phyloP scores from a whole-genome alignment of 2,797 vertebrate genomes.

The Ctenosaura bakeri region DNA sequence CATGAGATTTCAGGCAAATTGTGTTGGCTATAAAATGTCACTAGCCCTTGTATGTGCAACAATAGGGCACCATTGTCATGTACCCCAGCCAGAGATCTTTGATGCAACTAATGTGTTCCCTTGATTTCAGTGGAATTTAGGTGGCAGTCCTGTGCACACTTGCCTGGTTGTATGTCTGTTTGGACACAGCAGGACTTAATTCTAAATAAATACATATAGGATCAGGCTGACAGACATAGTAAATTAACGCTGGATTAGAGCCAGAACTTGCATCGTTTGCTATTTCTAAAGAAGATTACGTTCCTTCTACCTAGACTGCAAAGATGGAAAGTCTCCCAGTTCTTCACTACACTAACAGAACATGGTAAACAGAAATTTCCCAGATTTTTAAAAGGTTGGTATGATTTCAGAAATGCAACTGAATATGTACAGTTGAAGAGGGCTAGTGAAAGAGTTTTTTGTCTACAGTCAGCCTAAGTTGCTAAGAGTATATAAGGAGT shows the following conservation, averaged over 20 bases:
- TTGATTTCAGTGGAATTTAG: neutral
- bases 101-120: neutral
- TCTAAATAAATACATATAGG: conserved; percentile 14
- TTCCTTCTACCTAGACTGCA: neutral
- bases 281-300: conserved; percentile 4
- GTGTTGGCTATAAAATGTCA: neutral
- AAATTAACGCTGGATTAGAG: neutral
- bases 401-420: conserved; percentile 75
- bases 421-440: conserved; percentile 65
- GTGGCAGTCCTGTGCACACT: neutral
- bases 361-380: conserved; percentile 58
- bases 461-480: conserved; percentile 72
- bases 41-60: neutral
- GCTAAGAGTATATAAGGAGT: conserved; percentile 78
- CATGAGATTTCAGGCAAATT: neutral
- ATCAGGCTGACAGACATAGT: neutral
- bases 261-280: neutral
- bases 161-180: neutral
- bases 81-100: neutral
- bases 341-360: conserved; percentile 69
- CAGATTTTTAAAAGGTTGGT: conserved; percentile 52
- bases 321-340: conserved; percentile 53
- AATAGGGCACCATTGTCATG: neutral
- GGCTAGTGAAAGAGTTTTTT: conserved; percentile 65
- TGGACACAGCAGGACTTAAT: neutral